Percentiles rank a stretch among this genome's conserved stretches.
Conservation (phyloP, 2,797 vertebrate genomes). For the Sciaenops ocellatus region DNA sequence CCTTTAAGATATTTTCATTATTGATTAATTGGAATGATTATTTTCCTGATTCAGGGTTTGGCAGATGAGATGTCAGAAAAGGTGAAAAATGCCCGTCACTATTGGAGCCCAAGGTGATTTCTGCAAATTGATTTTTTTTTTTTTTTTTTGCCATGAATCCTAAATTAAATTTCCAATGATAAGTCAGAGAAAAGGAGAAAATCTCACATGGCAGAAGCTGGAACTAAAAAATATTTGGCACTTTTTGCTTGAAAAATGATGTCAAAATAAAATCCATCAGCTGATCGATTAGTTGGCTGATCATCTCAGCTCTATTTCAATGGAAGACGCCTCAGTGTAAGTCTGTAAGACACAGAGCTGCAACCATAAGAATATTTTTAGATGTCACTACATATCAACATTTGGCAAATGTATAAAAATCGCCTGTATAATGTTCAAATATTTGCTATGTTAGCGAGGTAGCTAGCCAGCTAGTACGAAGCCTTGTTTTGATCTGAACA, state of each 20-base stretch:
- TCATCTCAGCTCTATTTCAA: not conserved
- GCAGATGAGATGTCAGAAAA: not conserved
- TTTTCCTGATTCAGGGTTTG: not conserved
- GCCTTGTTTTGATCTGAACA: too few species aligned
- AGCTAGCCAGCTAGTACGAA: too few species aligned
- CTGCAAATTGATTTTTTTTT: not conserved
- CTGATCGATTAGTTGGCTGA: not conserved
- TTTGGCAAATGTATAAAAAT: not conserved
- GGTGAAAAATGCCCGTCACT: not conserved
- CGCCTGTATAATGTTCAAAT: not conserved
- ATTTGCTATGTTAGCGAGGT: too few species aligned
- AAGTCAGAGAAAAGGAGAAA: not conserved
- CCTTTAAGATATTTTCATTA: not conserved
- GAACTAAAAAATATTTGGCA: not conserved
- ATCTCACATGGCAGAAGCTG: not conserved
- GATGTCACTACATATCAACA: not conserved
- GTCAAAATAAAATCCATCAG: not conserved
- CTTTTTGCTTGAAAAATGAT: not conserved
- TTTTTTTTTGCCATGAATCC: not conserved
- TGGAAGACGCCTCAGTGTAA: not conserved
- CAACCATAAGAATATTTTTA: not conserved
- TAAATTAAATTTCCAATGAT: not conserved
- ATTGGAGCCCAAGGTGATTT: not conserved
- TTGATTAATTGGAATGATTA: not conserved
- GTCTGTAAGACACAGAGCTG: not conserved